These are phyloP conservation scores for Cololabis saira DNA, from an alignment of 2,113 vertebrate species.

Conservation along the genomic window DNA sequence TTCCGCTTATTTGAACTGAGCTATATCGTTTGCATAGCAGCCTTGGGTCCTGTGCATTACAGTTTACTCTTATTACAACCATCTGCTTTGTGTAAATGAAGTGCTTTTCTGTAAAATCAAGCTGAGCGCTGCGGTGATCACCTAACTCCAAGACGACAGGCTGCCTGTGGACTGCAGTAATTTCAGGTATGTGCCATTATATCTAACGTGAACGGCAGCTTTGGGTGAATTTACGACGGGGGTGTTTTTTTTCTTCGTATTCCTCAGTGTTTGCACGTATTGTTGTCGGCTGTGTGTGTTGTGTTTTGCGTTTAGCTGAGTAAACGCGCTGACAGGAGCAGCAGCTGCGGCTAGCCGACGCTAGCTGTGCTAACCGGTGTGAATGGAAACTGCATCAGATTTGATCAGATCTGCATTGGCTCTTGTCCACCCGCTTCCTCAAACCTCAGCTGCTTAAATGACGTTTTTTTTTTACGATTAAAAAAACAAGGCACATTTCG, in stretches of 20 bases:
- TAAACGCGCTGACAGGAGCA: slow-evolving; percentile 14
- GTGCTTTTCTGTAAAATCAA: too few species aligned
- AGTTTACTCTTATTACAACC: too few species aligned
- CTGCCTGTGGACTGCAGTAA: slow-evolving; percentile 6
- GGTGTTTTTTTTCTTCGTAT: too few species aligned
- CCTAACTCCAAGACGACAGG: slow-evolving; percentile 29
- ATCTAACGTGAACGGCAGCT: slow-evolving; percentile 14
- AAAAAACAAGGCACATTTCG: neutral
- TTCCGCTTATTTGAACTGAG: neutral
- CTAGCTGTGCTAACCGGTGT: slow-evolving; percentile 53
- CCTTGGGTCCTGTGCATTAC: neutral
- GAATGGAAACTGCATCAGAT: slow-evolving; percentile 40
- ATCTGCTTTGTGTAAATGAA: neutral
- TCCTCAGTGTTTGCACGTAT: too few species aligned
- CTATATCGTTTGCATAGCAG: too few species aligned
- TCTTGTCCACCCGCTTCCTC: neutral
- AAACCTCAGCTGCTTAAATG: neutral
- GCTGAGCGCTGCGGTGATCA: neutral
- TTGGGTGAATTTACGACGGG: neutral
- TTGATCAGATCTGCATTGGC: slow-evolving; percentile 18
- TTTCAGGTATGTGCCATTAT: slow-evolving; percentile 6
- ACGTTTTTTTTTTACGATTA: neutral
- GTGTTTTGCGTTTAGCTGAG: slow-evolving; percentile 9
- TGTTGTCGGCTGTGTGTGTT: neutral
- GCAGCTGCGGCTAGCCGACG: slow-evolving; percentile 52